These are phyloP conservation scores for Athene noctua DNA, from an alignment of 2,113 vertebrate species.

Conservation along the genomic window DNA sequence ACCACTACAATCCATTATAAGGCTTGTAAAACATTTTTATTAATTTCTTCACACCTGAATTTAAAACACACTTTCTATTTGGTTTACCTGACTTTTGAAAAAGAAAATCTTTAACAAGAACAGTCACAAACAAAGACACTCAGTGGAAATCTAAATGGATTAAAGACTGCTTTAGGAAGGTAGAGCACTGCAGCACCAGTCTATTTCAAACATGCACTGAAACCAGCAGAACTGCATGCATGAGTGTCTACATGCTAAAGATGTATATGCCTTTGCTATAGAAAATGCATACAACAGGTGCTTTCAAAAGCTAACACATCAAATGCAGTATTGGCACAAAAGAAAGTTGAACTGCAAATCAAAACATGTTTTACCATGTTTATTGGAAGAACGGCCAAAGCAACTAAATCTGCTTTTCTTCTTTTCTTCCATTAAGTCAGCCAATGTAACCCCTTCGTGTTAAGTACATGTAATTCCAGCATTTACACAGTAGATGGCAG, in stretches of 20 bases:
- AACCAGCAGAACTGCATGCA: constrained; percentile 53
- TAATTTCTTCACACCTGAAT: neutral
- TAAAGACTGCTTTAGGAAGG: neutral
- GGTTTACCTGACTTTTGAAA: constrained; percentile 15
- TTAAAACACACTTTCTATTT: constrained; percentile 6
- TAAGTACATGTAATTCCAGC: constrained; percentile 87
- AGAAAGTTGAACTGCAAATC: constrained; percentile 67
- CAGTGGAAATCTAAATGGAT: neutral
- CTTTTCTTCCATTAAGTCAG: constrained; percentile 92
- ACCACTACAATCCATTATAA: neutral
- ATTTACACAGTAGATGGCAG: constrained; percentile 86
- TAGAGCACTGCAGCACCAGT: constrained; percentile 15
- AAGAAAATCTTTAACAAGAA: neutral
- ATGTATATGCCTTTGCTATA: neutral
- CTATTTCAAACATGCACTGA: constrained; percentile 52
- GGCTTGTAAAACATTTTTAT: neutral
- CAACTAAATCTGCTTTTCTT: constrained; percentile 95
- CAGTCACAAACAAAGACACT: neutral
- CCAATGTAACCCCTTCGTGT: constrained; percentile 93
- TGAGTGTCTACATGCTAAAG: constrained; percentile 25
- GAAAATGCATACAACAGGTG: neutral
- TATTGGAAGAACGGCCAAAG: constrained; percentile 93
- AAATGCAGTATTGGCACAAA: constrained; percentile 31
- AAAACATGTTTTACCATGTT: constrained; percentile 90
- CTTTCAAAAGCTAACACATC: neutral